These are phyloP conservation scores for Cantharis nigra DNA, from an alignment of 2,888 invertebrate species.

Conservation along the genomic window DNA sequence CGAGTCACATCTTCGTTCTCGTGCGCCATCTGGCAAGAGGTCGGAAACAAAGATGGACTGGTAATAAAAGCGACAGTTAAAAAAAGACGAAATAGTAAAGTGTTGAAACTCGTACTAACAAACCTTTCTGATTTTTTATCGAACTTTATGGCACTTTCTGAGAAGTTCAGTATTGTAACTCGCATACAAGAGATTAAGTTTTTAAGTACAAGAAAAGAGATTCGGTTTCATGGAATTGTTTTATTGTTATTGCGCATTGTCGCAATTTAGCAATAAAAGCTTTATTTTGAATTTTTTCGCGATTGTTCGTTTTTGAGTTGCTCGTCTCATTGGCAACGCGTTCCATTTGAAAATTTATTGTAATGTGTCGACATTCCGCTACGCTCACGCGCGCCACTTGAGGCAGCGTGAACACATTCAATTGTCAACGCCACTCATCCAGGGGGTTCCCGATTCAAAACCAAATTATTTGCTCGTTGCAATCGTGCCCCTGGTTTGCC, in stretches of 20 bases:
- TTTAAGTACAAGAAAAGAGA: slow-evolving; percentile 7
- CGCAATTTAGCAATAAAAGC: slow-evolving; percentile 8
- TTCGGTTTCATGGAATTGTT: slow-evolving; percentile 21
- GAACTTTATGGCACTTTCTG: slow-evolving; percentile 29
- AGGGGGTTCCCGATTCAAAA: slow-evolving; percentile 18
- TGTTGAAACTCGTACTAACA: slow-evolving; percentile 39
- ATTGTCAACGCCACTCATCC: slow-evolving; percentile 28
- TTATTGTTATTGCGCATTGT: slow-evolving; percentile 11
- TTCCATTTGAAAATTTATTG: slow-evolving; percentile 25
- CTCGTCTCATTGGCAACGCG: slow-evolving; percentile 13
- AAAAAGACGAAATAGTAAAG: slow-evolving; percentile 28
- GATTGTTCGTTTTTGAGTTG: slow-evolving; percentile 3
- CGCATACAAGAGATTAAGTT: slow-evolving; percentile 19
- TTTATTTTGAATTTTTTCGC: slow-evolving; percentile 13
- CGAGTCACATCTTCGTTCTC: slow-evolving; percentile 49
- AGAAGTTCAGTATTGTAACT: slow-evolving; percentile 20
- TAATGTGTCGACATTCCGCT: slow-evolving; percentile 31
- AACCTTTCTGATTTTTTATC: slow-evolving; percentile 33
- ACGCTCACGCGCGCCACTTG: slow-evolving; percentile 29
- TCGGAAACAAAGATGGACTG: slow-evolving; percentile 35
- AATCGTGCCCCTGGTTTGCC: not conserved
- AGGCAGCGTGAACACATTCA: slow-evolving; percentile 25
- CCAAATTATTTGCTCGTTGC: not conserved
- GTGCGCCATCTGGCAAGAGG: slow-evolving; percentile 52
- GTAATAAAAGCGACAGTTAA: slow-evolving; percentile 1